Conservation (phyloP, 2,888 invertebrate genomes). For the Meloe dianella region DNA sequence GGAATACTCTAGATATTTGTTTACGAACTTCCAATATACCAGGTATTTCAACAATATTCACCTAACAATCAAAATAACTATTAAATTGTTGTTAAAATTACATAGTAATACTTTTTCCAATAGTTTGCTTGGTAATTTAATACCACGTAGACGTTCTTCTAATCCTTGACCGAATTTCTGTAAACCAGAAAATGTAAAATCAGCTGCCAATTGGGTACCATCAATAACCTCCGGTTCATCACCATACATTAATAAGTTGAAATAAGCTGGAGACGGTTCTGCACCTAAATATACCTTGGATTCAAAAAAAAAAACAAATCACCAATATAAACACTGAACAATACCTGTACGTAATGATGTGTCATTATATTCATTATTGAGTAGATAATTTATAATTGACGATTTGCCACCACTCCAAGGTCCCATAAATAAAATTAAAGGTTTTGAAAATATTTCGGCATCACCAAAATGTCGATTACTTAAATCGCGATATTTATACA, state of each 20-base stretch:
- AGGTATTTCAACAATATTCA: slow-evolving; percentile 95
- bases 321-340: neutral
- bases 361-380: slow-evolving; percentile 84
- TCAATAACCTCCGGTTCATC: slow-evolving; percentile 84
- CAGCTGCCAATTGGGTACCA: slow-evolving; percentile 93
- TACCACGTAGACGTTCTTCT: slow-evolving; percentile 84
- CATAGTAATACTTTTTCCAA: slow-evolving; percentile 76
- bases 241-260: slow-evolving; percentile 90
- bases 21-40: slow-evolving; percentile 93
- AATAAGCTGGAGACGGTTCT: slow-evolving; percentile 91
- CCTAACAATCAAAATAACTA: slow-evolving; percentile 62
- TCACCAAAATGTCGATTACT: slow-evolving; percentile 93
- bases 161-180: slow-evolving; percentile 95
- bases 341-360: slow-evolving; percentile 86
- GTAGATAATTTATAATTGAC: slow-evolving; percentile 89
- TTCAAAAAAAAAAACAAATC: slow-evolving; percentile 13
- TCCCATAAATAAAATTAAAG: slow-evolving; percentile 91
- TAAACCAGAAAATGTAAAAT: slow-evolving; percentile 91
- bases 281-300: slow-evolving; percentile 68
- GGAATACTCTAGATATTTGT: slow-evolving; percentile 90
- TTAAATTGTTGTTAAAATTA: slow-evolving; percentile 12
- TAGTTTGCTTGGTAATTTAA: slow-evolving; percentile 80
- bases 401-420: slow-evolving; percentile 98
- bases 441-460: slow-evolving; percentile 94
- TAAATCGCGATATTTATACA: slow-evolving; percentile 90